Evolutionary conservation across 2,888 invertebrate genomes (phyloP).

Genomic region (Salpingus planirostris): DNA sequence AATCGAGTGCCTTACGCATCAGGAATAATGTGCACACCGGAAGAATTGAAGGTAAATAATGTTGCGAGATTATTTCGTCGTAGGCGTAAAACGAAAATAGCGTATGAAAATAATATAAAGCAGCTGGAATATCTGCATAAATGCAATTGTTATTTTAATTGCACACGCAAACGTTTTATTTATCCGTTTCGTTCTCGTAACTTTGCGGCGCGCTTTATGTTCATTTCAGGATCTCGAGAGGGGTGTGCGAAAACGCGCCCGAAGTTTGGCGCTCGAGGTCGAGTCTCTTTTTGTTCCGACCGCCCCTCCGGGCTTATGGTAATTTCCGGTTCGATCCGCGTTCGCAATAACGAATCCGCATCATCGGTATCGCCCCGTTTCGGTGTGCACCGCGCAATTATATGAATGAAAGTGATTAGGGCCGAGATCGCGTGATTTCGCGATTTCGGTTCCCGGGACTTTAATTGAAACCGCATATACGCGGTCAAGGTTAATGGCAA

Average conservation of each 20-base stretch:
- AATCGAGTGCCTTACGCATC: too few species aligned
- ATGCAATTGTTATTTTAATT: constrained; percentile 27
- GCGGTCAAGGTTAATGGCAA: constrained; percentile 32
- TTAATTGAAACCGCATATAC: constrained; percentile 9
- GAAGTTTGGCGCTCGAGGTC: neutral
- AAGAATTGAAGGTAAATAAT: constrained; percentile 45
- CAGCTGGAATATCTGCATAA: constrained; percentile 25
- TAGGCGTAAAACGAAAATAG: too few species aligned
- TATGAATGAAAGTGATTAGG: constrained; percentile 27
- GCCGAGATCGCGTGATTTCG: constrained; percentile 26
- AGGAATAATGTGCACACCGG: constrained; percentile 46
- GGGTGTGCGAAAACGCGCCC: too few species aligned
- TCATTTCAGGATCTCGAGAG: too few species aligned
- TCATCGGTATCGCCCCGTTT: constrained; percentile 5
- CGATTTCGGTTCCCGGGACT: constrained; percentile 9
- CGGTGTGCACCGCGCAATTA: constrained; percentile 6
- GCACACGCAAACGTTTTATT: constrained; percentile 25
- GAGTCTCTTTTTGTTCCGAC: neutral
- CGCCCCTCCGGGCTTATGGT: constrained; percentile 3
- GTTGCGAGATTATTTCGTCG: too few species aligned
- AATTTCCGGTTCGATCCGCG: constrained; percentile 7
- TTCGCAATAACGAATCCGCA: neutral
- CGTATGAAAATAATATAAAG: too few species aligned
- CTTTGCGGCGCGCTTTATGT: too few species aligned
- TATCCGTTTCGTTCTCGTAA: too few species aligned